Evolutionary conservation across 2,888 invertebrate genomes (phyloP), one percentile per base, ranked within the genome.

Genomic region (Aphidoletes aphidimyza): DNA sequence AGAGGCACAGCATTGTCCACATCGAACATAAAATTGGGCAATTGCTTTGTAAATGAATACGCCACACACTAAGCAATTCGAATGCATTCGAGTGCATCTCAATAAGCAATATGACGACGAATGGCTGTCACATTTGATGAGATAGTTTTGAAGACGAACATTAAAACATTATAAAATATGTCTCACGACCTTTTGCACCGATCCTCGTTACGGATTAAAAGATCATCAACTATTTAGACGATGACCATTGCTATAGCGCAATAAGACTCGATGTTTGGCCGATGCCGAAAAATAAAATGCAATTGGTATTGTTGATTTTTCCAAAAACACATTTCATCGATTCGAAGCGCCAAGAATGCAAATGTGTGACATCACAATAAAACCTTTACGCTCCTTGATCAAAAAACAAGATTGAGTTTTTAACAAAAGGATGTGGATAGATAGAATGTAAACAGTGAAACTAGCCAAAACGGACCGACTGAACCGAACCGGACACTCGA

Each of bases 161-260:
- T 83, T 42, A 39, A 83, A 83, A 83, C 45, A 45, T 83, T 22
- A 83, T 83, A 37, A 83, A 83, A 83, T 26, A 83, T 83, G 83
- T 83, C 83, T 17, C 83, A 83, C 83, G 83, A 83, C 83, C 83
- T 83, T 45, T 83, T 39, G 26, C 22, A 37, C 81, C 22, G 30
- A 17, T 39, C 42, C 83, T 45, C 22, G 83, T 83, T 83, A 42
- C 83, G 83, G 83, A 83, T 83, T 45, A 83, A 81, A 81, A 42
- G 83, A 83, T 83, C 83, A 83, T 83, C 83, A 83, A 42, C 37
- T 81, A 81, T 81, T 81, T 37, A 81, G n/a, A n/a, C 37, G 22
- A n/a, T 36, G 81, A n/a, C 81, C 81, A 81, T 9, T 36, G 8
- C 36, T 17, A 78, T 6, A 36, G 14, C 3, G 17, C 6, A 59